Evolutionary conservation across 2,888 invertebrate genomes (phyloP), one percentile per base, ranked within the genome.

Genomic region (Agrypnus murinus): DNA sequence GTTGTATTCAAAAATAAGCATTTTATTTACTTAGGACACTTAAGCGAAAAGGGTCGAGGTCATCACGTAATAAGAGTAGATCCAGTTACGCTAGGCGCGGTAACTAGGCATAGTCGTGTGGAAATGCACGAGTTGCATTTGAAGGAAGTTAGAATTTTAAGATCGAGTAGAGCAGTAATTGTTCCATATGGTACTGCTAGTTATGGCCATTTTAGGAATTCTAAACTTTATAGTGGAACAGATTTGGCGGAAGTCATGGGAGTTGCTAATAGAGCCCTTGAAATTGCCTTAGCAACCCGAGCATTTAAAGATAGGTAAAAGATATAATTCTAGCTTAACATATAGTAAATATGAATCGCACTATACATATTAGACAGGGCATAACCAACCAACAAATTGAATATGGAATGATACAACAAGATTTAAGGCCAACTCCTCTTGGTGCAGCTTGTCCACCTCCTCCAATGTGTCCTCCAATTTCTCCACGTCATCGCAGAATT

Each of bases 401-500:
- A 43, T 83, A 84, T 48, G 86, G 85, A 46, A 81, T 87, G 74
- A 83, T 87, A 1, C 82, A 85, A 10, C 77, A 87, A 69, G 82
- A 86, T 64, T 80, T 88, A 17, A 81, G 83, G 6, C 79, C 82
- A 19, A 88, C 87, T 0, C 80, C 84, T 10, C 77, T 89, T 25
- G 85, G 85, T 8, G 78, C 82, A 14, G 79, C 81, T 1, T 88
- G 88, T 72, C 57, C 78, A 4, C 63, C 77, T 2, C 82, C 80
- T 2, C 87, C 87, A 0, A 60, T 77, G 0, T 92, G 92, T 76
- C 84, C 86, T 0, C 71, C 78, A 8, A 71, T 84, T 0, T 82
- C 84, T 0, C 83, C 81, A 9, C 90, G 88, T 63, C 95, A 93
- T 84, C 88, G 96, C 64, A 89, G 89, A 1, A 85, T 92, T 15